Evolutionary conservation across 2,113 vertebrate genomes (phyloP).

Genomic region (Carlito syrichta): DNA sequence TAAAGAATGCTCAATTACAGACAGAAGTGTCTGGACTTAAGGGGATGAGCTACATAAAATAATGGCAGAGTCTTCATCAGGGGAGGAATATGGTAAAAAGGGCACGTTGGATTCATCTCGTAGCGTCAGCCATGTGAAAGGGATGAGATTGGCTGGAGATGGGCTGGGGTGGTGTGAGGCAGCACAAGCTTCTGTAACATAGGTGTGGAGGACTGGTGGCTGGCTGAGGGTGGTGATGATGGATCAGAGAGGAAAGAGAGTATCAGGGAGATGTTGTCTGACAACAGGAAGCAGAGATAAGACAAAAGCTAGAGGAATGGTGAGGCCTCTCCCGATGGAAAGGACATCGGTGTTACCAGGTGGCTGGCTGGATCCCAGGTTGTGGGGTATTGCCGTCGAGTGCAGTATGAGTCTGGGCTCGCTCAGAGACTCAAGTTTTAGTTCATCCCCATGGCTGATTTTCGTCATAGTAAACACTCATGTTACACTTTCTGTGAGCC

Average conservation of each 20-base stretch:
- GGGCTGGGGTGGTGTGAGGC: neutral
- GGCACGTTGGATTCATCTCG: neutral
- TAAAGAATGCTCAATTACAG: neutral
- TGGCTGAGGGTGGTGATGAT: neutral
- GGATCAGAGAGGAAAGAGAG: neutral
- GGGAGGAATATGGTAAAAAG: neutral
- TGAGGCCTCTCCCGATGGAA: fast-evolving
- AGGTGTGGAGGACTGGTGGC: neutral
- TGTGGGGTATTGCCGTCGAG: neutral
- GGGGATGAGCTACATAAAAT: fast-evolving
- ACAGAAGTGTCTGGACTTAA: neutral
- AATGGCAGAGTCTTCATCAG: neutral
- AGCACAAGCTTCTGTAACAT: fast-evolving
- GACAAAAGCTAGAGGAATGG: neutral
- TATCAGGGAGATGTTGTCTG: neutral
- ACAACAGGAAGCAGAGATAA: neutral
- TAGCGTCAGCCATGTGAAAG: neutral
- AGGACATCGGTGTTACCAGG: neutral
- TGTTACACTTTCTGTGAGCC: neutral
- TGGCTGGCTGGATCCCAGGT: too few species aligned
- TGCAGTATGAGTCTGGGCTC: neutral
- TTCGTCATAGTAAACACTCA: neutral
- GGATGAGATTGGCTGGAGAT: fast-evolving
- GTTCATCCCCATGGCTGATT: neutral
- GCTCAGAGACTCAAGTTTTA: neutral